Evolutionary conservation across 1,140 invertebrate genomes (phyloP).

Genomic region (Trachymyrmex cornetzi): DNA sequence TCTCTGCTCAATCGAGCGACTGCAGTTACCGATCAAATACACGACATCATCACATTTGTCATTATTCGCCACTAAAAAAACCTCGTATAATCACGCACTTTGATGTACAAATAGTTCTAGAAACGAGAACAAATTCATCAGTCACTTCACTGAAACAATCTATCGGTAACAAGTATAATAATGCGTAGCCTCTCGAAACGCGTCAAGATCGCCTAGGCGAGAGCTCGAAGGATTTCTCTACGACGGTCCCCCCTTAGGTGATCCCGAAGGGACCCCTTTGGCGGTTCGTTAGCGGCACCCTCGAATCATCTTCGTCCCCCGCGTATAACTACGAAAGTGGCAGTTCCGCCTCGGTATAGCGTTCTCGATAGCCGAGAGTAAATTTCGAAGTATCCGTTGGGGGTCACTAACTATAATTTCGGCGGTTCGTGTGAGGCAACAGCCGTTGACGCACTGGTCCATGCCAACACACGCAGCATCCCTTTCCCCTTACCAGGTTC

Average conservation of each 20-base stretch:
- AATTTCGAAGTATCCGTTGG: constrained; percentile 79
- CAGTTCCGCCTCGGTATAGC: constrained; percentile 35
- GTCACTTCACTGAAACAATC: constrained; percentile 47
- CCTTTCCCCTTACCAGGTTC: constrained; percentile 81
- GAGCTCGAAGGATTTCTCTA: constrained; percentile 12
- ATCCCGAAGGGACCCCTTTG: constrained; percentile 48
- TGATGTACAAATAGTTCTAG: neutral
- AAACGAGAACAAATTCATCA: neutral
- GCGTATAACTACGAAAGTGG: constrained; percentile 33
- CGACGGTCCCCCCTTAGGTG: constrained; percentile 22
- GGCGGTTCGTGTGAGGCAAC: constrained; percentile 87
- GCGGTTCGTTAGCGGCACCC: constrained; percentile 56
- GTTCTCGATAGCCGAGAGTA: constrained; percentile 58
- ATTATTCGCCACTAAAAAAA: constrained; percentile 30
- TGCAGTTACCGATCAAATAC: constrained; percentile 24
- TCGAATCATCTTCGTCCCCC: constrained; percentile 46
- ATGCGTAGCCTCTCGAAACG: neutral
- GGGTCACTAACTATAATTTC: constrained; percentile 86
- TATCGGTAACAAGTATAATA: neutral
- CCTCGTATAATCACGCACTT: constrained; percentile 44
- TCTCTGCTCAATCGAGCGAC: neutral
- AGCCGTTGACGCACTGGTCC: constrained; percentile 87
- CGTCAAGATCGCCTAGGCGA: neutral
- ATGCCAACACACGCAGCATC: constrained; percentile 87
- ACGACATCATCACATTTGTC: constrained; percentile 33